phyloP scores from a whole-genome alignment of 2,888 invertebrate species.

The Xylota segnis region DNA sequence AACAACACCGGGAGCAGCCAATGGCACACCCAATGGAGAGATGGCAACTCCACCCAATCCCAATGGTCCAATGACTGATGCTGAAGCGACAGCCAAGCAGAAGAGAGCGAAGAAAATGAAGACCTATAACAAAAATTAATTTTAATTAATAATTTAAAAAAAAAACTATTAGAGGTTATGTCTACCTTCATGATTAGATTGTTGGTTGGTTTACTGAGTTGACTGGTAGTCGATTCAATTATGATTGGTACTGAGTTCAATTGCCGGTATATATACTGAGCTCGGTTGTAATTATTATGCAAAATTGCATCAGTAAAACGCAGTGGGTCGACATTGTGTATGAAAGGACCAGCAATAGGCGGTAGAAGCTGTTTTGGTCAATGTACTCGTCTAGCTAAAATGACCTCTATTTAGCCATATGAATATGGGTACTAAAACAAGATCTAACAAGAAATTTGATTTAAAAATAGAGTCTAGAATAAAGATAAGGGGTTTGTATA shows the following conservation, averaged over 20 bases:
- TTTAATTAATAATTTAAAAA: background rate
- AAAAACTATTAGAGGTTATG: background rate
- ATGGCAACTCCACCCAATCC: slow-evolving; percentile 61
- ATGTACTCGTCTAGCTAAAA: background rate
- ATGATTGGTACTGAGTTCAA: slow-evolving; percentile 24
- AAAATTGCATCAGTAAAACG: slow-evolving; percentile 59
- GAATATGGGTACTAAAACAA: background rate
- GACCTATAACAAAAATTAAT: slow-evolving; percentile 31
- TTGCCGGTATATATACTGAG: slow-evolving; percentile 41
- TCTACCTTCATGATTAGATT: slow-evolving; percentile 65
- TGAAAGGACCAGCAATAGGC: background rate
- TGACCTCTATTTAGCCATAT: background rate
- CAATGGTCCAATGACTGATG: slow-evolving; percentile 65
- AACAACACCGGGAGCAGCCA: slow-evolving; percentile 60
- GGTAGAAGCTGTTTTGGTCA: background rate
- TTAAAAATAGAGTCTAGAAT: no score
- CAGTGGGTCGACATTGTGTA: slow-evolving; percentile 4
- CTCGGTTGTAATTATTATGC: slow-evolving; percentile 40
- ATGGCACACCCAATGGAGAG: slow-evolving; percentile 55
- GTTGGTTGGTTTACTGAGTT: slow-evolving; percentile 44
- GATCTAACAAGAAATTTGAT: no score
- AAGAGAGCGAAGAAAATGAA: slow-evolving; percentile 75
- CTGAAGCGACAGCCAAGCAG: slow-evolving; percentile 73
- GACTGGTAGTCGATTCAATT: slow-evolving; percentile 68
- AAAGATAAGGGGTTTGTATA: no score